These are phyloP conservation scores for Potorous gilbertii DNA, from an alignment of 2,797 vertebrate genomes.

Conservation along the genomic window DNA sequence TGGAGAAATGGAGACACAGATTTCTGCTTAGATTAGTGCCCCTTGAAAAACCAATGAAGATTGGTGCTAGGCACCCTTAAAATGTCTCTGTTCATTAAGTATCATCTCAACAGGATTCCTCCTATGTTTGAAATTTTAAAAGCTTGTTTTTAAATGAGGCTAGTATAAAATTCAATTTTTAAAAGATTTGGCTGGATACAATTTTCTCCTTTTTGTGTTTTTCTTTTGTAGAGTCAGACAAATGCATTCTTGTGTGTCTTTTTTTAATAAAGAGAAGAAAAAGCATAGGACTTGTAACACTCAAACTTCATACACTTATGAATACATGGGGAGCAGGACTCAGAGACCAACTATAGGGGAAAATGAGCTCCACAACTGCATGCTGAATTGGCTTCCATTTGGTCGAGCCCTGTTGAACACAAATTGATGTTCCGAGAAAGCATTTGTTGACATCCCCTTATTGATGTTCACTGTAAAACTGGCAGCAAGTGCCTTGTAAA, in stretches of 20 bases:
- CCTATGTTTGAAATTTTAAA: not conserved
- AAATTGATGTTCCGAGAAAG: constrained; percentile 58
- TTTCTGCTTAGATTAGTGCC: not conserved
- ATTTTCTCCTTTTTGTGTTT: not conserved
- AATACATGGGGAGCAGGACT: constrained; percentile 30
- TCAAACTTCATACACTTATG: constrained; percentile 6
- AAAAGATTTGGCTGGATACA: not conserved
- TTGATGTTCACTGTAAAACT: constrained; percentile 74
- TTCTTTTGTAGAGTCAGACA: not conserved
- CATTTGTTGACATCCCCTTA: constrained; percentile 70
- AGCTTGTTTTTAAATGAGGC: not conserved
- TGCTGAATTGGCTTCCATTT: constrained; percentile 59
- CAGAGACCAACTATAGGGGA: not conserved
- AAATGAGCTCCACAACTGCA: constrained; percentile 38
- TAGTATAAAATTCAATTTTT: not conserved
- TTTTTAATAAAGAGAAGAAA: constrained; percentile 31
- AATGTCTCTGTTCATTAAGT: not conserved
- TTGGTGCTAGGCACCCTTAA: not conserved
- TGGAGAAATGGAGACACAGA: not conserved
- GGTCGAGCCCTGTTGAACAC: constrained; percentile 52
- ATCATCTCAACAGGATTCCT: not conserved
- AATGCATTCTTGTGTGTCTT: not conserved
- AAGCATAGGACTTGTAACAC: not conserved
- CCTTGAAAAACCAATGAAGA: not conserved
- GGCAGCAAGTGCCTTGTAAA: constrained; percentile 51